These are phyloP conservation scores for Eupithecia centaureata DNA, from an alignment of 2,888 invertebrate species.

Conservation along the genomic window DNA sequence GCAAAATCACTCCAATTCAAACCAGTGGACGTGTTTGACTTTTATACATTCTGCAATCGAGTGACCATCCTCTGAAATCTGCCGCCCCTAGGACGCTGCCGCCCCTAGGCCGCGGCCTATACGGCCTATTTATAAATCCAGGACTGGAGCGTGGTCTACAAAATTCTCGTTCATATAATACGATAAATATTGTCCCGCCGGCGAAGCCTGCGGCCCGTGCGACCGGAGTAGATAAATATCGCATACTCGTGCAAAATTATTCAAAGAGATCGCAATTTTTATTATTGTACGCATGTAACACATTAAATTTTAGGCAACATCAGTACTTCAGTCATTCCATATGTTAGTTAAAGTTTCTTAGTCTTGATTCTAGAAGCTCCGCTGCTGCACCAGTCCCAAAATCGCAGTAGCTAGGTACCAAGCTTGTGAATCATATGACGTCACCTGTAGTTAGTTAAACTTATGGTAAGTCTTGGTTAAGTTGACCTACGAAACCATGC, in stretches of 20 bases:
- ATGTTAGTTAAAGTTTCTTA: background rate
- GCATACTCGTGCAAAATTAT: conserved; percentile 5
- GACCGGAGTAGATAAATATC: conserved; percentile 9
- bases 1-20: too few species aligned
- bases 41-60: too few species aligned
- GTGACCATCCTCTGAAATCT: too few species aligned
- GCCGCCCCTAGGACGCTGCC: too few species aligned
- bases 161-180: conserved; percentile 21
- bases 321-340: background rate
- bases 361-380: background rate
- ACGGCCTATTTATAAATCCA: too few species aligned
- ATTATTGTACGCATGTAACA: background rate
- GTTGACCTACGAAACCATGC: background rate
- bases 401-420: background rate
- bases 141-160: background rate
- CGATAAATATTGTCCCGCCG: conserved; percentile 1
- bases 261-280: conserved; percentile 7
- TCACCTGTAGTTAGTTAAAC: too few species aligned
- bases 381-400: background rate
- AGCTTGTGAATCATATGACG: too few species aligned
- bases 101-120: too few species aligned
- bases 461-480: background rate
- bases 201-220: conserved; percentile 18
- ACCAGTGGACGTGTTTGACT: too few species aligned
- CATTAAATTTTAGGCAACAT: background rate